Evolutionary conservation across 2,113 vertebrate species (phyloP).

Genomic region (Macroglossus sobrinus): DNA sequence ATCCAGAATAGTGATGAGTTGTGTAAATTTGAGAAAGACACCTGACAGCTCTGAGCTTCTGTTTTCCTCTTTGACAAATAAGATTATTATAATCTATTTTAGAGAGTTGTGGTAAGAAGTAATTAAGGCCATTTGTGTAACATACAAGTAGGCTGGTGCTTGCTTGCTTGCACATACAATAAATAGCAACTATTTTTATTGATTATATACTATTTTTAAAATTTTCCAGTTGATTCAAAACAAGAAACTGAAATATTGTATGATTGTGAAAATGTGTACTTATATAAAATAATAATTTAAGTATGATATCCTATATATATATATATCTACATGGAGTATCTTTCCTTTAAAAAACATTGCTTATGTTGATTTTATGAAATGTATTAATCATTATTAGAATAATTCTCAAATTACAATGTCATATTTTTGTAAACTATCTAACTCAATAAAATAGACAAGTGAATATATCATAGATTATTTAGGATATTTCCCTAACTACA

Average conservation of each 20-base stretch:
- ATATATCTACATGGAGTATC: not conserved
- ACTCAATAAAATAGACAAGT: not conserved
- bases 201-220: not conserved
- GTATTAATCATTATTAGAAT: not conserved
- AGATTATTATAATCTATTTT: not conserved
- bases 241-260: not conserved
- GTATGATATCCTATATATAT: not conserved
- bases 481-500: not conserved
- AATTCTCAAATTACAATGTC: not conserved
- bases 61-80: not conserved
- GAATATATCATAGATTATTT: not conserved
- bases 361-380: not conserved
- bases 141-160: not conserved
- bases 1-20: not conserved
- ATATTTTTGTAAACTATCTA: not conserved
- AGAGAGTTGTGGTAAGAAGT: not conserved
- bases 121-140: not conserved
- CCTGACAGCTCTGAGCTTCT: not conserved
- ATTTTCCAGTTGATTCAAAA: not conserved
- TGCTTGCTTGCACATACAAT: not conserved
- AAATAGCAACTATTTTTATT: not conserved
- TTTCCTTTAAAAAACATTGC: not conserved
- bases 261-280: not conserved
- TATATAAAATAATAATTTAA: not conserved
- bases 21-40: not conserved